Base-by-base conservation (phyloP, 2,888 invertebrate species). In the Bellardia pandia region DNA sequence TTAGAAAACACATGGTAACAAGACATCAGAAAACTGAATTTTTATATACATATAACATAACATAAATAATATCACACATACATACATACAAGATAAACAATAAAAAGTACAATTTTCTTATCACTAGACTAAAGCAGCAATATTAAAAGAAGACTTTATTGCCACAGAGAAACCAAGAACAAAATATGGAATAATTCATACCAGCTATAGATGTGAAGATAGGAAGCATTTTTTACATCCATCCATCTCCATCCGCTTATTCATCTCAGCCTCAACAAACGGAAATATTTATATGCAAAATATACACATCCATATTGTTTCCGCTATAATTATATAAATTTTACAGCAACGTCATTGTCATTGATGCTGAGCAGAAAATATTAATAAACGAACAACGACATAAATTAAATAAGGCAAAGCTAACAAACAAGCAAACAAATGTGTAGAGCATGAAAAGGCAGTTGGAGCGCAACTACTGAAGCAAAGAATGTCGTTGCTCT, bases 301-400 rank as follows among this genome's bases (percentile, higher is more conserved):
- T 56, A 51, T 42, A 7, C 14, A 42, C 56, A 80, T 62, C 51
- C 23, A 62, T 42, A 23, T 40, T 56, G 33, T 53, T 62, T 58
- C 48, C 45, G 33, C 16, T 45, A 48, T 68, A 58, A 69, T 69
- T 78, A 78, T 58, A 68, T 78, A 37, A 68, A 68, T 69, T 69
- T 45, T 30, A 51, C 42, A 62, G 40, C 66, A 64, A 42, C 16
- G 37, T 37, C 14, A 9, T n/a, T 60, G 30, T 45, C 45, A 74
- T 45, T 33, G 45, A 45, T 60, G 64, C 78, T 3, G n/a, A 66
- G 56, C 30, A 77, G 13, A 37, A 76, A 33, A 33, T 23, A 51
- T 8, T 4, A 33, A 13, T 23, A 23, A 16, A 9, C 16, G 58
- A n/a, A 40, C 23, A 60, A 33, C 30, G 58, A 60, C 37, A 16